Percentiles rank a stretch among this genome's conserved stretches.
These are phyloP conservation scores for Chaenogobius annularis DNA, from an alignment of 2,113 vertebrate species.

Conservation along the genomic window DNA sequence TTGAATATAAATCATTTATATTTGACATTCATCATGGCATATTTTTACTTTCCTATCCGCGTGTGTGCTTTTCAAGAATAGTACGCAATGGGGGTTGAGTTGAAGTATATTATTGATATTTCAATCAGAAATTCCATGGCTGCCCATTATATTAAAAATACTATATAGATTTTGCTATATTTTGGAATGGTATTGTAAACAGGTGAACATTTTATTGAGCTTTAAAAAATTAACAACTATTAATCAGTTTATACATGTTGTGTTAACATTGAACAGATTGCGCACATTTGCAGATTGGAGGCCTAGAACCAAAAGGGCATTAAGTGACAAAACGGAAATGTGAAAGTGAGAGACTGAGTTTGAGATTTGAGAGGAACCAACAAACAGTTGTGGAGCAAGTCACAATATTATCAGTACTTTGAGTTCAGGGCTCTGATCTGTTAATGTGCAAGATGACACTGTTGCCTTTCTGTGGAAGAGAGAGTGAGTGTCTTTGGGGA, in stretches of 20 bases:
- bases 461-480: neutral
- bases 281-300: neutral
- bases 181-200: no score
- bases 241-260: neutral
- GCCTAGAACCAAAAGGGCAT: neutral
- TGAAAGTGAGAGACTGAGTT: neutral
- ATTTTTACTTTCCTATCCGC: neutral
- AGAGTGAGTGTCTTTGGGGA: slow-evolving; percentile 9
- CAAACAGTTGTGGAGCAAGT: neutral
- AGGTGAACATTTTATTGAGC: neutral
- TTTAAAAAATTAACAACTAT: neutral
- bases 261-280: neutral
- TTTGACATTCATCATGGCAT: slow-evolving; percentile 7
- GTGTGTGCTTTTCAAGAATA: neutral
- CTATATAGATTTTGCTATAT: neutral
- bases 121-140: neutral
- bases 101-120: neutral
- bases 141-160: neutral
- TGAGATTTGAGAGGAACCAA: neutral
- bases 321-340: neutral
- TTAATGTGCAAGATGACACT: slow-evolving; percentile 16
- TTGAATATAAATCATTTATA: slow-evolving; percentile 34
- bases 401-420: slow-evolving; percentile 7
- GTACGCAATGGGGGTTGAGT: neutral
- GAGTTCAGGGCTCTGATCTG: slow-evolving; percentile 1